A percentile compares a stretch with the other conserved stretches of the same genome.
Evolutionary conservation across 2,113 vertebrate species (phyloP).

Genomic region (Peromyscus californicus): DNA sequence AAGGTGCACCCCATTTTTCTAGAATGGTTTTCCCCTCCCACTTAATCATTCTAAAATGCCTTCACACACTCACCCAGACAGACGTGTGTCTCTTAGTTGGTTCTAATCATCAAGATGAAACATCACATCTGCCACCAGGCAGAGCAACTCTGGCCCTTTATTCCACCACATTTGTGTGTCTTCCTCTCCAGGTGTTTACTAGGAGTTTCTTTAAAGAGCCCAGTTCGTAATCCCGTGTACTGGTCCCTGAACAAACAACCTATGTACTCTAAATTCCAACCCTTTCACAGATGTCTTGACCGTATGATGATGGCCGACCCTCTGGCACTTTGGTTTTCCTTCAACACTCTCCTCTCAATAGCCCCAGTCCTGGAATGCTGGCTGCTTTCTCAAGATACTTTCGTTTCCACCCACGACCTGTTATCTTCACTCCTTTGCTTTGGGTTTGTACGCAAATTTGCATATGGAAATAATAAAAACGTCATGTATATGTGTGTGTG

Average conservation of each 20-base stretch:
- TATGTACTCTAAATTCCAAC: neutral
- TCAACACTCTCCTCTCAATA: too few relatives aligned
- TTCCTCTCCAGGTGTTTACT: neutral
- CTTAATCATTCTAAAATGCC: neutral
- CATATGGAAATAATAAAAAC: neutral
- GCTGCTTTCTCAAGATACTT: neutral
- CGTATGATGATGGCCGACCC: too few relatives aligned
- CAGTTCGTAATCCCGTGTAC: accelerated
- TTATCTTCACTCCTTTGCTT: neutral
- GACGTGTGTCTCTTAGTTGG: neutral
- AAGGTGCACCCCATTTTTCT: too few relatives aligned
- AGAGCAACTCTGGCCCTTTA: neutral
- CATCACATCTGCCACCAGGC: neutral
- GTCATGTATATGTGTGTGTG: accelerated
- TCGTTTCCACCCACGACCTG: too few relatives aligned
- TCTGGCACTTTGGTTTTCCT: too few relatives aligned
- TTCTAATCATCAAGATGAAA: neutral
- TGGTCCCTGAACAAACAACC: neutral
- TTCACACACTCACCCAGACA: neutral
- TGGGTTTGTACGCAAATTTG: too few relatives aligned
- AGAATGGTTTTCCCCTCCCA: neutral
- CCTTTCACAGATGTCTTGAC: neutral
- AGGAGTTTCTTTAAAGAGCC: too few relatives aligned
- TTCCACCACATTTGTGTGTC: neutral
- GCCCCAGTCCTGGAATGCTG: neutral